phyloP scores from a whole-genome alignment of 2,888 invertebrate genomes.

The Thelaira solivaga region DNA sequence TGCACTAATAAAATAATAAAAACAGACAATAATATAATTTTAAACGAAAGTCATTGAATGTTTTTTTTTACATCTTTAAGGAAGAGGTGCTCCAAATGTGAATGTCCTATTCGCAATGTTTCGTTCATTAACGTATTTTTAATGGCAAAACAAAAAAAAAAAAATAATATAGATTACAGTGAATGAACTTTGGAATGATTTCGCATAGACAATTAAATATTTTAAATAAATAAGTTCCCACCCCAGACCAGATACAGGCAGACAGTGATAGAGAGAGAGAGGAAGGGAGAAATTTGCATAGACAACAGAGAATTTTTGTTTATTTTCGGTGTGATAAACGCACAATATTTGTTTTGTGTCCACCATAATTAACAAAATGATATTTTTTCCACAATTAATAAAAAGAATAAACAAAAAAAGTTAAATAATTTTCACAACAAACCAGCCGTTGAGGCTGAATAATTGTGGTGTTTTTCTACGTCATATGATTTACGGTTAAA shows the following conservation, averaged over 20 bases:
- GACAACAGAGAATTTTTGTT: not conserved
- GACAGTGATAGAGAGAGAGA: not conserved
- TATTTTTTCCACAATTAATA: slow-evolving; percentile 5
- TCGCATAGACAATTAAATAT: not conserved
- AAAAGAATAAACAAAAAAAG: slow-evolving; percentile 3
- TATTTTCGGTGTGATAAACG: too few species aligned
- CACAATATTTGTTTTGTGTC: slow-evolving; percentile 6
- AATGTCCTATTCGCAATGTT: not conserved
- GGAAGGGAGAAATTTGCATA: not conserved
- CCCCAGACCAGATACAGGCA: not conserved
- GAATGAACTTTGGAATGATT: slow-evolving; percentile 12
- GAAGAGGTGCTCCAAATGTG: slow-evolving; percentile 1
- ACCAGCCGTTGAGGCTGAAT: not conserved
- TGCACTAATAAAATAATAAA: not conserved
- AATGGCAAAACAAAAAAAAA: not conserved
- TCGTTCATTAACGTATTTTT: slow-evolving; percentile 39
- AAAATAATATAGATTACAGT: not conserved
- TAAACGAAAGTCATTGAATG: not conserved
- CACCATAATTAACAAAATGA: slow-evolving; percentile 7
- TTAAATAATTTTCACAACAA: not conserved
- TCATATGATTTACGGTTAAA: not conserved
- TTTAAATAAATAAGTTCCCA: not conserved
- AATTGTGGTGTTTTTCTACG: not conserved
- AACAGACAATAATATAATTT: not conserved
- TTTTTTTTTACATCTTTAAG: not conserved